A percentile compares a stretch with the other conserved stretches of the same genome.
Evolutionary conservation across 2,113 vertebrate genomes (phyloP).

Genomic region (Leucosticte australis): DNA sequence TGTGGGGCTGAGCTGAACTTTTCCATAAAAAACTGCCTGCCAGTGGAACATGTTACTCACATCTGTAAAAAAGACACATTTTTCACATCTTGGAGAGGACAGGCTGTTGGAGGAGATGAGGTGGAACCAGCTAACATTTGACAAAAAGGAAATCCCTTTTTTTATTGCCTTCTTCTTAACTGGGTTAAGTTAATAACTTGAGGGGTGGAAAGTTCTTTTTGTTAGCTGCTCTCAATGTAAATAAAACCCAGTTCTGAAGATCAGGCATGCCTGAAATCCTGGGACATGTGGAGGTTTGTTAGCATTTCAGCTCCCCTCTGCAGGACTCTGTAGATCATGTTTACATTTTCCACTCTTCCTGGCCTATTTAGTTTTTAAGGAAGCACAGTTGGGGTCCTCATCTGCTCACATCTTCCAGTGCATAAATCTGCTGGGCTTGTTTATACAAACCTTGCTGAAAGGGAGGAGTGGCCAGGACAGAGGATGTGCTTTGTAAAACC

Average conservation of each 20-base stretch:
- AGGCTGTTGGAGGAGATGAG: neutral
- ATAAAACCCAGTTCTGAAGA: neutral
- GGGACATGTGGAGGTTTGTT: conserved; percentile 9
- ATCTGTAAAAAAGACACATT: neutral
- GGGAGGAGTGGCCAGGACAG: neutral
- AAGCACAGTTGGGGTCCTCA: conserved; percentile 22
- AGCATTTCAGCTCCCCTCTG: conserved; percentile 32
- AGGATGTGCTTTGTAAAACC: neutral
- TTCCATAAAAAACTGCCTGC: neutral
- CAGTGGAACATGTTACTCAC: neutral
- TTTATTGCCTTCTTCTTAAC: neutral
- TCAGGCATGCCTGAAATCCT: neutral
- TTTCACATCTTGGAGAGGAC: neutral
- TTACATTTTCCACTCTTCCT: conserved; percentile 29
- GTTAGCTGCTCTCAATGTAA: neutral
- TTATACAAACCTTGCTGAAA: neutral
- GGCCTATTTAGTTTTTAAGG: conserved; percentile 15
- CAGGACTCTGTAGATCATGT: neutral
- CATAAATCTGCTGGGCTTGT: conserved; percentile 22
- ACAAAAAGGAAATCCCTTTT: conserved; percentile 26
- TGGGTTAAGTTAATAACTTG: neutral
- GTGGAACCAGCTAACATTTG: neutral
- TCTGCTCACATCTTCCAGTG: neutral
- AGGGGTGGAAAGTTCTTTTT: neutral
- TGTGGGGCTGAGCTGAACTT: neutral